Evolutionary conservation across 2,888 invertebrate genomes (phyloP).

Genomic region (Caenorhabditis imperialis): DNA sequence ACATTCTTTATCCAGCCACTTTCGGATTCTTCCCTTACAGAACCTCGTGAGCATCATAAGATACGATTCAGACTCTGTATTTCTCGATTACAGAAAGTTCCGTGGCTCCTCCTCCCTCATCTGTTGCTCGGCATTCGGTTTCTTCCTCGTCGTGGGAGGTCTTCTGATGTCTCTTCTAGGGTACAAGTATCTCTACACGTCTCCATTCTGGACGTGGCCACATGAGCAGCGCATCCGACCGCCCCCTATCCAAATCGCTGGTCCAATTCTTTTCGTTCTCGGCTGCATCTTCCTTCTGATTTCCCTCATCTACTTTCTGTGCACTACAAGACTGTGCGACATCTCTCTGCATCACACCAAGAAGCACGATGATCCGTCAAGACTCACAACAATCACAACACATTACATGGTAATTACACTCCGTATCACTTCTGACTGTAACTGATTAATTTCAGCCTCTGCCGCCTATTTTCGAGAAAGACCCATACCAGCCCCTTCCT

Average conservation of each 20-base stretch:
- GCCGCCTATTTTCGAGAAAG: slow-evolving; percentile 71
- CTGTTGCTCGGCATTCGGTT: slow-evolving; percentile 77
- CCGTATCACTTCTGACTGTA: no score
- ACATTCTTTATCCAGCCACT: slow-evolving; percentile 77
- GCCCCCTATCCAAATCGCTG: slow-evolving; percentile 77
- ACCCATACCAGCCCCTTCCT: slow-evolving; percentile 77
- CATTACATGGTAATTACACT: slow-evolving; percentile 63
- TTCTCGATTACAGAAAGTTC: slow-evolving; percentile 73
- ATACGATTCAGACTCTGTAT: neutral
- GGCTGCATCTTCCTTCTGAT: slow-evolving; percentile 70
- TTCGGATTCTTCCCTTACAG: slow-evolving; percentile 78
- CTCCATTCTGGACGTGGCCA: slow-evolving; percentile 76
- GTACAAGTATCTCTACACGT: slow-evolving; percentile 69
- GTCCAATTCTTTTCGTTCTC: slow-evolving; percentile 71
- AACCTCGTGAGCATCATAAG: slow-evolving; percentile 69
- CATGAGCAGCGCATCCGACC: slow-evolving; percentile 58
- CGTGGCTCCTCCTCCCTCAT: slow-evolving; percentile 76
- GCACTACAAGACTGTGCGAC: slow-evolving; percentile 72
- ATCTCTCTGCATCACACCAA: slow-evolving; percentile 75
- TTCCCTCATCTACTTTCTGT: slow-evolving; percentile 68
- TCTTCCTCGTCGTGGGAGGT: slow-evolving; percentile 76
- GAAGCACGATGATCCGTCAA: slow-evolving; percentile 73
- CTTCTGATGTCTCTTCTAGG: slow-evolving; percentile 75
- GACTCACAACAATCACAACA: slow-evolving; percentile 75
- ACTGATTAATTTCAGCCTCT: slow-evolving; percentile 62